These are phyloP conservation scores for Rhaphigaster nebulosa DNA, from an alignment of 2,888 invertebrate genomes.

Conservation along the genomic window DNA sequence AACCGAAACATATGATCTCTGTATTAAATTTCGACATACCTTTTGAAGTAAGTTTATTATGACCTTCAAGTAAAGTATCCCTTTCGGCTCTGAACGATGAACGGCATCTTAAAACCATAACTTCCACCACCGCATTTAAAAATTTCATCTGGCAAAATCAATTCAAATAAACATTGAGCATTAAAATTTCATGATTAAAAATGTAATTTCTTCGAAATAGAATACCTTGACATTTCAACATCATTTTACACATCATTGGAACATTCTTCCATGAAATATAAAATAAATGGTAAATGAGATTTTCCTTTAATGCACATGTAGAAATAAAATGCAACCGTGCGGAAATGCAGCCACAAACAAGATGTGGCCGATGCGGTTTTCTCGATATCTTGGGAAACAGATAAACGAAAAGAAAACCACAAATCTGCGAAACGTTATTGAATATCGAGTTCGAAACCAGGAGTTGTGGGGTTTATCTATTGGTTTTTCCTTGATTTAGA, in stretches of 20 bases:
- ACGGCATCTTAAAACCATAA: too few relatives aligned
- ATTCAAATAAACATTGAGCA: too few relatives aligned
- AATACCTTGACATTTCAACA: not conserved
- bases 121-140: too few relatives aligned
- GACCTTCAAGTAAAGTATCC: too few relatives aligned
- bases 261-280: not conserved
- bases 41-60: too few relatives aligned
- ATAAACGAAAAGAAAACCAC: slow-evolving; percentile 12
- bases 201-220: not conserved
- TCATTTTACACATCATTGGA: not conserved
- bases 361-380: not conserved
- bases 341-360: not conserved
- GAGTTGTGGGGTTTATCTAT: not conserved
- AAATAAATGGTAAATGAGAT: not conserved
- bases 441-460: not conserved
- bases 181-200: not conserved
- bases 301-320: not conserved
- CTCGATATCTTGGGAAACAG: not conserved
- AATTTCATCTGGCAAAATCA: too few relatives aligned
- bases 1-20: too few relatives aligned
- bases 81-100: too few relatives aligned
- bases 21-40: too few relatives aligned
- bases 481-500: not conserved
- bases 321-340: not conserved
- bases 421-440: slow-evolving; percentile 3